These are phyloP conservation scores for Trachythela sp. DNA, from an alignment of 64 coral and sea anemone genomes.

Conservation along the genomic window DNA sequence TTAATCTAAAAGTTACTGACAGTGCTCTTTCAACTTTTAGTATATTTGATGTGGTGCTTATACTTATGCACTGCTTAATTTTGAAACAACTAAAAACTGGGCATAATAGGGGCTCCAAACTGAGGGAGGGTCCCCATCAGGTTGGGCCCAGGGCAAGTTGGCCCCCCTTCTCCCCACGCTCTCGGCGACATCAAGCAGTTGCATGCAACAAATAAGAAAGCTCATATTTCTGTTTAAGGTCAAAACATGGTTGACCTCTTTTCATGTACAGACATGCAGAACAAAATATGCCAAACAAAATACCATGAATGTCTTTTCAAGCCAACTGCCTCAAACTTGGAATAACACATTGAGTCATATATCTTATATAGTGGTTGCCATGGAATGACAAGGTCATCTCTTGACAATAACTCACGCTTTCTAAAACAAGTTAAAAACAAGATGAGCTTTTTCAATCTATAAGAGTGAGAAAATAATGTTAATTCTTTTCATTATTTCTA, in stretches of 20 bases:
- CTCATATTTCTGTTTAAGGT: neutral
- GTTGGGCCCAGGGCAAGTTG: too few species aligned
- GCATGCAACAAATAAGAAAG: too few species aligned
- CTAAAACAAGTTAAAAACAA: constrained; percentile 1
- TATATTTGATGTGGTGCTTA: too few species aligned
- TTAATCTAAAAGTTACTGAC: too few species aligned
- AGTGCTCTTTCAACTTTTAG: too few species aligned
- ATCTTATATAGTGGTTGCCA: constrained; percentile 80
- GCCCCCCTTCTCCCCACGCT: too few species aligned
- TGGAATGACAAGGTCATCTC: constrained; percentile 75
- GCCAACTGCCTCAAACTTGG: constrained; percentile 77
- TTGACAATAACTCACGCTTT: constrained; percentile 72
- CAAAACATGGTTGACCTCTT: neutral
- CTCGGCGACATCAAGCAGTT: too few species aligned
- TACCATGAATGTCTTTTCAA: constrained; percentile 83
- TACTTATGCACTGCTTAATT: too few species aligned
- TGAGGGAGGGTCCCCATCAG: too few species aligned
- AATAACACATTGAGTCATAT: constrained; percentile 73
- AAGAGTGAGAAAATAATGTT: too few species aligned
- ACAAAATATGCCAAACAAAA: neutral
- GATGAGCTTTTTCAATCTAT: neutral
- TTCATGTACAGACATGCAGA: neutral
- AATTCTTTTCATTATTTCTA: neutral
- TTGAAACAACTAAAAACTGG: too few species aligned
- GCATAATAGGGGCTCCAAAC: too few species aligned